Percentiles rank a stretch among this genome's conserved stretches.
phyloP scores from a whole-genome alignment of 2,113 vertebrate species.

The Myrmophylax atrothorax region DNA sequence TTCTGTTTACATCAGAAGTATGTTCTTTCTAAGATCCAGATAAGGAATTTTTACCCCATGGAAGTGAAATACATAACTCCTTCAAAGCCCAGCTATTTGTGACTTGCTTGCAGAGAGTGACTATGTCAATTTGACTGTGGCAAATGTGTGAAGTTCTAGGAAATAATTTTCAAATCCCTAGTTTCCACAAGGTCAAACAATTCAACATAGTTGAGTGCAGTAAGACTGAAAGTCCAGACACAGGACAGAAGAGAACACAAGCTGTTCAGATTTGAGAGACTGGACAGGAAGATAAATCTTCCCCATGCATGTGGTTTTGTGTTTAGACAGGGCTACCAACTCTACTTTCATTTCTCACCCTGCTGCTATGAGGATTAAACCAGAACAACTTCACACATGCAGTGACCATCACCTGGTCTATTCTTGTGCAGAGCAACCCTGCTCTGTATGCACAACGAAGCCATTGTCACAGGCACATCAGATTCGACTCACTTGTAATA shows the following conservation, averaged over 20 bases:
- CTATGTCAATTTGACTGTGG: not conserved
- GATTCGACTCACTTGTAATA: not conserved
- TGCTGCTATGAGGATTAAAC: not conserved
- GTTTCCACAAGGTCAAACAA: not conserved
- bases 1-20: not conserved
- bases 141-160: not conserved
- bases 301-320: not conserved
- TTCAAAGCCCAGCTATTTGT: not conserved
- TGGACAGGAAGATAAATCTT: not conserved
- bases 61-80: not conserved
- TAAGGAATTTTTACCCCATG: not conserved
- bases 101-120: not conserved
- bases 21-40: not conserved
- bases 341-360: not conserved
- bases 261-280: not conserved
- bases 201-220: not conserved
- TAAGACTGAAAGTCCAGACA: not conserved
- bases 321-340: not conserved
- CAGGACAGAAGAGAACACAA: not conserved
- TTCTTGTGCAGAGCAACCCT: not conserved
- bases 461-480: not conserved
- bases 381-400: not conserved
- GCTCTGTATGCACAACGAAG: accelerated
- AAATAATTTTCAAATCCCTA: not conserved
- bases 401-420: not conserved